Percentiles rank a stretch among this genome's conserved stretches.
These are phyloP conservation scores for Umimayanthus chanpuru DNA, from an alignment of 92 coral and sea anemone species.

Conservation along the genomic window DNA sequence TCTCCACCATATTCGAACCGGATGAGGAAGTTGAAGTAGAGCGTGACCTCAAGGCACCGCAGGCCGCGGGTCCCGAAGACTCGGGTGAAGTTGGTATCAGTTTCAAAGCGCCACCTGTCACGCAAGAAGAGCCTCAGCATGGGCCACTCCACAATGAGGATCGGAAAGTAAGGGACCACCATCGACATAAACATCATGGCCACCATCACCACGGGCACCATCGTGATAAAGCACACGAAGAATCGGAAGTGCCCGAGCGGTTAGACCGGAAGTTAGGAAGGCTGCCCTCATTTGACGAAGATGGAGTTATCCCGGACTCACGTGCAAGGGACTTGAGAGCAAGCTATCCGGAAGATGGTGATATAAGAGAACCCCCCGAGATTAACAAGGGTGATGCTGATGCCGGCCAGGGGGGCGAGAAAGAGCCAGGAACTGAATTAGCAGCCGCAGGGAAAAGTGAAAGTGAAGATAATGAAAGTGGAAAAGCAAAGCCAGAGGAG, in stretches of 20 bases:
- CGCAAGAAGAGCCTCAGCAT: background rate
- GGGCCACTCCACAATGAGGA: background rate
- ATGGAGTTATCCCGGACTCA: conserved; percentile 24
- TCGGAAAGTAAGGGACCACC: conserved; percentile 24
- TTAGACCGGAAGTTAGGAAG: conserved; percentile 27
- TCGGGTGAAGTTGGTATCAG: conserved; percentile 21
- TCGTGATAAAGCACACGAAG: conserved; percentile 1
- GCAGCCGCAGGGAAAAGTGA: background rate
- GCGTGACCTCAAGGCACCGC: conserved; percentile 32
- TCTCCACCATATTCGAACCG: conserved; percentile 44
- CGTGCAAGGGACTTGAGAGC: conserved; percentile 18
- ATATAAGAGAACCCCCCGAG: background rate
- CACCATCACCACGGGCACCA: conserved; percentile 28
- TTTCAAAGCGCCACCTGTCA: conserved; percentile 24
- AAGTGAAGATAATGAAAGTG: background rate
- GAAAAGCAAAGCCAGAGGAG: background rate
- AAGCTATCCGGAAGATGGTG: background rate
- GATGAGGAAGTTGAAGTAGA: conserved; percentile 40
- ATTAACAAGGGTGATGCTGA: background rate
- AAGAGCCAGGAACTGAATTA: background rate
- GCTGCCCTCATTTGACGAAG: conserved; percentile 25
- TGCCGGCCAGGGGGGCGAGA: background rate
- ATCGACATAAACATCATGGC: conserved; percentile 40
- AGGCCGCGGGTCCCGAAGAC: background rate
- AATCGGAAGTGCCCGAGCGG: conserved; percentile 33